Percentiles rank a stretch among this genome's conserved stretches.
These are phyloP conservation scores for Operophtera brumata DNA, from an alignment of 2,888 invertebrate species.

Conservation along the genomic window DNA sequence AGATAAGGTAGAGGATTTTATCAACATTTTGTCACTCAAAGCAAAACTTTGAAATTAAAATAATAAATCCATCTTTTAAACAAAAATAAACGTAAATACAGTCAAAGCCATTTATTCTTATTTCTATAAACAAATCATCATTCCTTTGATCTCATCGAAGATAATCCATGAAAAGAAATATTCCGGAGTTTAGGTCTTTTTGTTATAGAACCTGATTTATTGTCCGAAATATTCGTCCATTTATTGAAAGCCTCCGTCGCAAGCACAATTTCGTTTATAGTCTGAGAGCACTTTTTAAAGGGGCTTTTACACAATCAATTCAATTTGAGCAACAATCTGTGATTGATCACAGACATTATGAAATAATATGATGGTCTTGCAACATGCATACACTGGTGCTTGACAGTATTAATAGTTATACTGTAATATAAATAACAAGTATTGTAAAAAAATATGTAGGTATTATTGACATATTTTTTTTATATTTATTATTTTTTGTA, in stretches of 20 bases:
- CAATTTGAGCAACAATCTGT: neutral
- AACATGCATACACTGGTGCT: no score
- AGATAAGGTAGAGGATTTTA: no score
- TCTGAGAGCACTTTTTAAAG: conserved; percentile 63
- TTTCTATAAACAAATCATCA: conserved; percentile 16
- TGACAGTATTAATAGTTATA: no score
- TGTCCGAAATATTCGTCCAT: conserved; percentile 39
- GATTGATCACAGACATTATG: no score
- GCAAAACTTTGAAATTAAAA: no score
- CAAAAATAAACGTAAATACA: neutral
- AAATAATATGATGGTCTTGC: no score
- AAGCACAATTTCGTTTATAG: conserved; percentile 36
- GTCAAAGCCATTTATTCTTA: neutral
- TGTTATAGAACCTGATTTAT: conserved; percentile 41
- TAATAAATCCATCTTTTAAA: neutral
- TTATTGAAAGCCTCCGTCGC: conserved; percentile 43
- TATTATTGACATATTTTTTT: no score
- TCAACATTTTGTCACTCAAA: no score
- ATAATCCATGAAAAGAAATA: conserved; percentile 31
- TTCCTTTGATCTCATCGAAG: conserved; percentile 23
- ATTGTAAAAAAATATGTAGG: no score
- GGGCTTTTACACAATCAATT: neutral
- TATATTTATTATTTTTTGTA: no score
- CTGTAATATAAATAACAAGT: no score
- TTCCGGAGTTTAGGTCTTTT: conserved; percentile 21